These are phyloP conservation scores for Bos indicus DNA, from an alignment of 2,113 vertebrate species.

Conservation along the genomic window DNA sequence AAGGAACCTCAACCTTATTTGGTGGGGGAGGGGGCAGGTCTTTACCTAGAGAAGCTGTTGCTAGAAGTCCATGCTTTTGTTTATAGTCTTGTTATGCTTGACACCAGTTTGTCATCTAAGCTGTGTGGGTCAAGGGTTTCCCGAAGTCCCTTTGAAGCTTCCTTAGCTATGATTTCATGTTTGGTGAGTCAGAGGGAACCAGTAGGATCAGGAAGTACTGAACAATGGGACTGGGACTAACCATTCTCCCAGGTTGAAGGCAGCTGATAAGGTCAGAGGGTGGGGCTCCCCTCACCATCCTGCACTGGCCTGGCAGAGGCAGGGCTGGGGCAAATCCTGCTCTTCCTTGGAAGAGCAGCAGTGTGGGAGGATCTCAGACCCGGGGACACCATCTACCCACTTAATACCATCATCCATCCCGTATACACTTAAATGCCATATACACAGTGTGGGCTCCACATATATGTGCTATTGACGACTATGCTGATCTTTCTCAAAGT, in stretches of 20 bases:
- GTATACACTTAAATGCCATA: background rate
- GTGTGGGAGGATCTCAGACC: background rate
- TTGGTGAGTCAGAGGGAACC: slow-evolving; percentile 58
- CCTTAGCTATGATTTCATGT: slow-evolving; percentile 67
- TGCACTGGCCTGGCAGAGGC: background rate
- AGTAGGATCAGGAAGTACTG: slow-evolving; percentile 56
- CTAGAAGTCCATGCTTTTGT: background rate
- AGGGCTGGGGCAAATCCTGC: background rate
- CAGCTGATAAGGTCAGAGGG: slow-evolving; percentile 59
- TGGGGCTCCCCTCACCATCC: background rate
- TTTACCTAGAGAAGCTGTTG: background rate
- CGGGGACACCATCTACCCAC: background rate
- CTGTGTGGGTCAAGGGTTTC: slow-evolving; percentile 29
- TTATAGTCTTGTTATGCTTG: background rate
- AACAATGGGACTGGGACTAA: slow-evolving; percentile 68
- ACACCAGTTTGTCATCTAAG: slow-evolving; percentile 20
- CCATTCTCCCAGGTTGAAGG: slow-evolving; percentile 51
- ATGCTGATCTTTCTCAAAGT: background rate
- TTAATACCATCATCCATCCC: background rate
- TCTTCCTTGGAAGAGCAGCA: background rate
- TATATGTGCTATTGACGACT: background rate
- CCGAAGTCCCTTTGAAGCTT: slow-evolving; percentile 47
- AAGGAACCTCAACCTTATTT: background rate
- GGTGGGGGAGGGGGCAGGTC: background rate
- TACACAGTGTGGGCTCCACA: no score